Evolutionary conservation across 1,140 invertebrate genomes (phyloP).

Genomic region (Euwallacea similis): DNA sequence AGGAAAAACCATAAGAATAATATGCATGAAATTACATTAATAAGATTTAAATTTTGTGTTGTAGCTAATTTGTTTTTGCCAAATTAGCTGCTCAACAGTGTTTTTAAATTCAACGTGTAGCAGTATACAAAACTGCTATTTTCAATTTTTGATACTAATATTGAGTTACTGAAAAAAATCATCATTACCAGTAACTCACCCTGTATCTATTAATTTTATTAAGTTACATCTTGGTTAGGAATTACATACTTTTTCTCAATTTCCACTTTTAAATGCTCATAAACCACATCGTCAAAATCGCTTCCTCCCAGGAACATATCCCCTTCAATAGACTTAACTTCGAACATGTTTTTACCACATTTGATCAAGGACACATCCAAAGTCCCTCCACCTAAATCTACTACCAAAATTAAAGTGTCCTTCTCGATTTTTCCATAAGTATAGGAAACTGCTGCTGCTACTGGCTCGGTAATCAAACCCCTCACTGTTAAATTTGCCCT

Average conservation of each 20-base stretch:
- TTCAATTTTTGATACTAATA: no score
- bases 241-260: not conserved
- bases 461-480: conserved; percentile 69
- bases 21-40: no score
- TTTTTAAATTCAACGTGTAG: no score
- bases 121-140: no score
- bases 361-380: conserved; percentile 77
- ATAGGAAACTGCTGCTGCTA: conserved; percentile 68
- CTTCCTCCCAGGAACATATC: conserved; percentile 67
- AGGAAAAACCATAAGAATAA: no score
- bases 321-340: conserved; percentile 72
- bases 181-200: no score
- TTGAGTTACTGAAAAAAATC: no score
- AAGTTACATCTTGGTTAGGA: not conserved
- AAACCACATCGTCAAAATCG: conserved; percentile 65
- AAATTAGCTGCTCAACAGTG: no score
- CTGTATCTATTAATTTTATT: not conserved
- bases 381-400: conserved; percentile 74
- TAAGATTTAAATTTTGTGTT: no score
- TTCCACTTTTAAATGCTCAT: conserved; percentile 41
- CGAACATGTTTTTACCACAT: conserved; percentile 71
- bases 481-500: conserved; percentile 61
- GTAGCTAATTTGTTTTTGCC: no score
- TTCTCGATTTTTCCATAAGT: conserved; percentile 46
- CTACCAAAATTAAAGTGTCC: conserved; percentile 54